A percentile compares a stretch with the other conserved stretches of the same genome.
phyloP scores from a whole-genome alignment of 1,140 invertebrate species.

The Nasonia vitripennis region DNA sequence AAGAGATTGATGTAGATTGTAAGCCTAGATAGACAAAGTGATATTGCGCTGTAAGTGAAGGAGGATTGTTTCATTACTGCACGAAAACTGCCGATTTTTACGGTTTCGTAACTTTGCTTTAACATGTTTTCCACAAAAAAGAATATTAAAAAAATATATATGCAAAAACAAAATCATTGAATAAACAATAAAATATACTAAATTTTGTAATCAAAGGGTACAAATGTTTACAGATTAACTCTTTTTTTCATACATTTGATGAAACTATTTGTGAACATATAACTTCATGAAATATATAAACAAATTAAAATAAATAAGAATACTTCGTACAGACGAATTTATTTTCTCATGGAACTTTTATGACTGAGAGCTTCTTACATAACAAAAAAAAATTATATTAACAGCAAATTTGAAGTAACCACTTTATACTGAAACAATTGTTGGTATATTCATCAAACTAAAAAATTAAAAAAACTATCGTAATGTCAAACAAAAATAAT shows the following conservation, averaged over 20 bases:
- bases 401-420: background rate
- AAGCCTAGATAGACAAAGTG: background rate
- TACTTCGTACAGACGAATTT: no score
- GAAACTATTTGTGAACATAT: no score
- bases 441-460: background rate
- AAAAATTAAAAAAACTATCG: background rate
- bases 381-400: background rate
- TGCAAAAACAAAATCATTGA: background rate
- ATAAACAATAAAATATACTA: background rate
- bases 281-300: no score
- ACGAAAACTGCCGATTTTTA: conserved; percentile 45
- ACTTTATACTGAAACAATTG: background rate
- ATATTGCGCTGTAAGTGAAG: background rate
- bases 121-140: background rate
- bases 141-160: background rate
- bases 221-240: background rate
- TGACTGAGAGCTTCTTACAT: background rate
- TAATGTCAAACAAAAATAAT: background rate
- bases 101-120: conserved; percentile 23
- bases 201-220: conserved; percentile 5
- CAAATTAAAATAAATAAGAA: no score
- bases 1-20: background rate
- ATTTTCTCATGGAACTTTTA: background rate
- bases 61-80: background rate
- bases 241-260: background rate